These are phyloP conservation scores for Monodelphis domestica DNA, from an alignment of 2,797 vertebrate species.

Conservation along the genomic window DNA sequence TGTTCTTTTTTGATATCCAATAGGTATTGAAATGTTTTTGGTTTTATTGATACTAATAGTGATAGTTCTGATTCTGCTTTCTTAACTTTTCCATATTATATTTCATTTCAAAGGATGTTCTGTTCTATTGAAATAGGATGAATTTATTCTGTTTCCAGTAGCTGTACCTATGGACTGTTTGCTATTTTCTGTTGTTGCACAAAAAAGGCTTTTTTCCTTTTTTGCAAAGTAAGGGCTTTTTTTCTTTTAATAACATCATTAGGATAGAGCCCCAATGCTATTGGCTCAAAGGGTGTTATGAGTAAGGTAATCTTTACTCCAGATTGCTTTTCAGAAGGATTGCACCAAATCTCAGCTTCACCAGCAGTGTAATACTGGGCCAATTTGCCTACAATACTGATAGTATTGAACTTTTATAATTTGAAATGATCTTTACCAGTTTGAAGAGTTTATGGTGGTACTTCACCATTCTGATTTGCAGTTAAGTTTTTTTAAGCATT, in stretches of 20 bases:
- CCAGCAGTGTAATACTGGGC: not conserved
- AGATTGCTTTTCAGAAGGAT: not conserved
- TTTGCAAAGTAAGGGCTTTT: not conserved
- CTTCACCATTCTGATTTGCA: not conserved
- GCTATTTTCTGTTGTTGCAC: not conserved
- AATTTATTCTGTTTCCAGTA: not conserved
- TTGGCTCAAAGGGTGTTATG: not conserved
- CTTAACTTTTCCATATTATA: not conserved
- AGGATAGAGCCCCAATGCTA: not conserved
- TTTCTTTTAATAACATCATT: not conserved
- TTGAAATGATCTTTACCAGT: not conserved
- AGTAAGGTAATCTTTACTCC: not conserved
- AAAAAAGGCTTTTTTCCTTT: not conserved
- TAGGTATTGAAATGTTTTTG: not conserved
- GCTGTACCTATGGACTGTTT: not conserved
- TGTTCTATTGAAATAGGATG: not conserved
- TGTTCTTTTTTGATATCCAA: not conserved
- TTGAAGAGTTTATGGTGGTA: not conserved
- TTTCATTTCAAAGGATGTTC: not conserved
- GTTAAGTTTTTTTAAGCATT: not conserved
- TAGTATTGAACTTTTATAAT: not conserved
- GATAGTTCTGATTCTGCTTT: not conserved
- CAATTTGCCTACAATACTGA: not conserved
- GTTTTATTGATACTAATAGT: too few relatives aligned
- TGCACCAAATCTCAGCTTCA: not conserved